Percentiles rank a stretch among this genome's conserved stretches.
These are phyloP conservation scores for Lasioglossum lativentre DNA, from an alignment of 2,888 invertebrate genomes.

Conservation along the genomic window DNA sequence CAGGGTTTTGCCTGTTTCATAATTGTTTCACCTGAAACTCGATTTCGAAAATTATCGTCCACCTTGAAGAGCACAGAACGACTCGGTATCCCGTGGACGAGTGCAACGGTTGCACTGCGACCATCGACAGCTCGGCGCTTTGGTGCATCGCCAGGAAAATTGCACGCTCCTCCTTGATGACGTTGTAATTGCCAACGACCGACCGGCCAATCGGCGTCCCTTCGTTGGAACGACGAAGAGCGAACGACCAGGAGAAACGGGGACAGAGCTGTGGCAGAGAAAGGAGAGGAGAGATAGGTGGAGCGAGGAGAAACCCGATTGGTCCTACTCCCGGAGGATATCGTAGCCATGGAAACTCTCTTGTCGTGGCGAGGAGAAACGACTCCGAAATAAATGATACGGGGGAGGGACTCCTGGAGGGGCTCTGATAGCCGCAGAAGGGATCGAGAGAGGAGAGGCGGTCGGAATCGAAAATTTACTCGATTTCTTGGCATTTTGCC, in stretches of 20 bases:
- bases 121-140: constrained; percentile 62
- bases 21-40: no score
- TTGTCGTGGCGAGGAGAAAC: constrained; percentile 45
- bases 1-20: neutral
- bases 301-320: constrained; percentile 76
- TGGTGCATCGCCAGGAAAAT: constrained; percentile 65
- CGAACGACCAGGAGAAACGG: constrained; percentile 3
- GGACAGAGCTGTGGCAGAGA: constrained; percentile 32
- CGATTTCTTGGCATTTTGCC: neutral
- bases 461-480: neutral
- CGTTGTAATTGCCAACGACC: constrained; percentile 71
- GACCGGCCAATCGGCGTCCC: constrained; percentile 70
- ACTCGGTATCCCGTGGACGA: constrained; percentile 47
- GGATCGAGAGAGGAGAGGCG: constrained; percentile 6
- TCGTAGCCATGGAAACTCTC: constrained; percentile 80
- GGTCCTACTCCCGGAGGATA: constrained; percentile 77
- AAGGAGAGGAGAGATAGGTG: constrained; percentile 74
- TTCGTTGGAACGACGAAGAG: constrained; percentile 55
- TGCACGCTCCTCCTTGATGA: constrained; percentile 68
- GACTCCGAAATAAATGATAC: constrained; percentile 66
- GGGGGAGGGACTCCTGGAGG: constrained; percentile 34
- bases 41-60: no score
- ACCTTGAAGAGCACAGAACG: neutral
- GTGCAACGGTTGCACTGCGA: constrained; percentile 24
- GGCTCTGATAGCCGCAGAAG: constrained; percentile 20